Percentiles rank a stretch among this genome's conserved stretches.
Conservation (phyloP, 2,888 invertebrate genomes). For the Calameuta pallipes region DNA sequence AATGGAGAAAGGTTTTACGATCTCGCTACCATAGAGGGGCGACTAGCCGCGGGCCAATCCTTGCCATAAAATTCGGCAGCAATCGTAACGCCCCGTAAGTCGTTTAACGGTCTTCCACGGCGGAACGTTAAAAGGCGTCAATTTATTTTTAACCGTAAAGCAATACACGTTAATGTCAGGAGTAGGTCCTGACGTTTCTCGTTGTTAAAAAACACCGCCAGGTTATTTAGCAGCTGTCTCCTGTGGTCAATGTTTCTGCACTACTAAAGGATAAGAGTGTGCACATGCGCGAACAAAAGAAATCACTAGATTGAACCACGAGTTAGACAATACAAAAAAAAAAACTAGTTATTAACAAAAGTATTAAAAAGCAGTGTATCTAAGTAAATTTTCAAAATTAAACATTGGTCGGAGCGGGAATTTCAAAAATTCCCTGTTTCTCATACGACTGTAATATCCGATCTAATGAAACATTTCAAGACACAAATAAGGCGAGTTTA, state of each 20-base stretch:
- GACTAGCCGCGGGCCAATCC: conserved; percentile 20
- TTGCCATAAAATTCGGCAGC: conserved; percentile 10
- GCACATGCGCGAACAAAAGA: neutral
- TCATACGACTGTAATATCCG: neutral
- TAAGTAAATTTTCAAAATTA: neutral
- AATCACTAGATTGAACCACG: neutral
- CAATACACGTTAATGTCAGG: neutral
- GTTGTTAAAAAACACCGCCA: neutral
- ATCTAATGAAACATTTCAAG: neutral
- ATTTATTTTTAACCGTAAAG: conserved; percentile 5
- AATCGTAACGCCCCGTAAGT: conserved; percentile 8
- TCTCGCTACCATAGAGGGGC: neutral
- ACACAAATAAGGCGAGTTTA: neutral
- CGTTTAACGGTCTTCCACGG: conserved; percentile 6
- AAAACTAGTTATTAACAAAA: neutral
- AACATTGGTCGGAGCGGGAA: too few relatives aligned
- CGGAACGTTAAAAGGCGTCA: conserved; percentile 2
- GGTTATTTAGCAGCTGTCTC: neutral
- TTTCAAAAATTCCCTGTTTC: neutral
- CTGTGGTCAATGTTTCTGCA: neutral
- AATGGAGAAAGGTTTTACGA: conserved; percentile 5
- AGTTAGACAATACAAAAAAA: neutral
- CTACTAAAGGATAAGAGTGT: neutral
- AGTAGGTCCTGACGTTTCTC: neutral
- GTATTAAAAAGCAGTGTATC: neutral